Conservation (phyloP, 2,888 invertebrate genomes). For the Lasioglossum morio region DNA sequence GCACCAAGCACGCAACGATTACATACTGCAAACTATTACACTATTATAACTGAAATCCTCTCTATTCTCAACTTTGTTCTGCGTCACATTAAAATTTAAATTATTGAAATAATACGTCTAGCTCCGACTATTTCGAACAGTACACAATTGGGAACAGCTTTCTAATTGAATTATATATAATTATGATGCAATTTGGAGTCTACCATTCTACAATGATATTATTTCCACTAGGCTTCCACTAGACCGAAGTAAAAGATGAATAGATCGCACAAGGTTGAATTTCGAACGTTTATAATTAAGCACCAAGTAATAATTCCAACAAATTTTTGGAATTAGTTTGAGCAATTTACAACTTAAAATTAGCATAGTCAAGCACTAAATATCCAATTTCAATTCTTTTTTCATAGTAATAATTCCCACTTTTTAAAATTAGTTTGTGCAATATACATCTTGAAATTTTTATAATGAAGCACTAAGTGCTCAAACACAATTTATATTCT, state of each 20-base stretch:
- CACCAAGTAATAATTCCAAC: not conserved
- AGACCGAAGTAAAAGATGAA: not conserved
- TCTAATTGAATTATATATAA: constrained; percentile 3
- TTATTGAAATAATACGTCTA: constrained; percentile 4
- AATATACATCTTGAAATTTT: too few species aligned
- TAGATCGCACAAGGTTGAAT: not conserved
- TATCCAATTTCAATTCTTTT: not conserved
- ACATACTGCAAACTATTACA: not conserved
- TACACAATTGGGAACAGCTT: not conserved
- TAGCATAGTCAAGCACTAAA: not conserved
- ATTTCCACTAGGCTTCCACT: not conserved
- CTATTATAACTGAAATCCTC: not conserved
- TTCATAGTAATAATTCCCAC: not conserved
- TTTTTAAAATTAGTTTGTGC: not conserved
- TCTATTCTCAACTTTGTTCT: not conserved
- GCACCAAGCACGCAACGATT: not conserved
- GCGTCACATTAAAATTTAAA: not conserved
- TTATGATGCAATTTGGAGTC: not conserved
- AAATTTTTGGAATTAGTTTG: not conserved
- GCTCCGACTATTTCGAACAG: not conserved
- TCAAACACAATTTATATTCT: not conserved
- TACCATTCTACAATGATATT: not conserved
- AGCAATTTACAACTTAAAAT: not conserved
- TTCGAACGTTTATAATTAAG: not conserved
- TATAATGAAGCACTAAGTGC: too few species aligned